Evolutionary conservation across 53 echinoderm and acorn worm genomes (phyloP).

Genomic region (Arbacia lixula): DNA sequence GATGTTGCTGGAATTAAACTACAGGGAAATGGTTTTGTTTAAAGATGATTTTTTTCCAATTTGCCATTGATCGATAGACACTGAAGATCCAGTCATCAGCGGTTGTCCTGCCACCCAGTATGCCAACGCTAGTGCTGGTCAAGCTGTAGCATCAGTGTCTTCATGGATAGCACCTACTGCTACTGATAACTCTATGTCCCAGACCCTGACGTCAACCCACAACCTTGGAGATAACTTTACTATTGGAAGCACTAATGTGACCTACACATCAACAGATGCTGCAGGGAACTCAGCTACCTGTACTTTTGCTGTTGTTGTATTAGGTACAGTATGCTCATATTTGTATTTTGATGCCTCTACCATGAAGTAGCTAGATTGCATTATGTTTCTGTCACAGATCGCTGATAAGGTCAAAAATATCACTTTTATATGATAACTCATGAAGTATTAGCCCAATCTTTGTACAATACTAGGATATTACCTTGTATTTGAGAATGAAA

Average conservation of each 20-base stretch:
- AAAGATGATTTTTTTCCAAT: too few species aligned
- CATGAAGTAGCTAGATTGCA: too few species aligned
- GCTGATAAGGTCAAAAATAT: too few species aligned
- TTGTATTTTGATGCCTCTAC: too few species aligned
- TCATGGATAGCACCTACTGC: constrained; percentile 22
- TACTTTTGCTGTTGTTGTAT: neutral
- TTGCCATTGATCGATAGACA: neutral
- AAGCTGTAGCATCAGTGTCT: neutral
- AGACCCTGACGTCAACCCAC: constrained; percentile 3
- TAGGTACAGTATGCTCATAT: neutral
- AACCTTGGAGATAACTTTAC: neutral
- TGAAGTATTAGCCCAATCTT: too few species aligned
- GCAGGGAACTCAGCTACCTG: constrained; percentile 19
- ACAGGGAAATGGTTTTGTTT: too few species aligned
- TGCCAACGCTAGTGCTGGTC: neutral
- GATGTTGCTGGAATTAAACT: too few species aligned
- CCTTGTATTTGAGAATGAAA: too few species aligned
- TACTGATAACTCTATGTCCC: neutral
- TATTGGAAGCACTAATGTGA: neutral
- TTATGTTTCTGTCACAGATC: too few species aligned
- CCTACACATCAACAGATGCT: constrained; percentile 10
- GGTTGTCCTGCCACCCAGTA: neutral
- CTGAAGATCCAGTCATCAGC: constrained; percentile 5
- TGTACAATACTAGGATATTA: too few species aligned
- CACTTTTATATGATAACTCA: too few species aligned